Base-by-base conservation (phyloP, 2,888 invertebrate genomes). In the Phortica magna region DNA sequence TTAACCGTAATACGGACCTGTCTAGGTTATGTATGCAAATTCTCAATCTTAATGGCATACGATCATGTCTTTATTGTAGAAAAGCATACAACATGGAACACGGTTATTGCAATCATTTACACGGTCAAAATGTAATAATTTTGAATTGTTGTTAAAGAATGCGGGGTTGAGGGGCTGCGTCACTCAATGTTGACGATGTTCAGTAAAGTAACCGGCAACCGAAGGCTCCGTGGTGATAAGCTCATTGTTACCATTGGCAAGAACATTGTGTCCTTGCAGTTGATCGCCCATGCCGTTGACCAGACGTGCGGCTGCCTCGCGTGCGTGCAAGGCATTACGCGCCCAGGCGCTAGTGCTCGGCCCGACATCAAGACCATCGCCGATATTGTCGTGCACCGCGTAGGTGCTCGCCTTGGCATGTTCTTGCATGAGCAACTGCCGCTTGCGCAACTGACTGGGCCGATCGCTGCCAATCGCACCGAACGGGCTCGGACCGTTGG, bases 401-500 rank as follows among this genome's bases (percentile, higher is more conserved):
- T 48, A 48, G 10, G 48, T 7, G 61, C 17, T 76, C 22, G 4
- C 61, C 14, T 10, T 65, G 10, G 48, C 9, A 48, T 9, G 10
- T 77, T 75, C 2, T 76, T 73, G 74, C 12, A 17, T 17, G 6
- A 48, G 76, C 68, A 7, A 1, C 6, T 31, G 48, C 10, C 22
- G 64, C 59, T 71, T 71, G 19, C 43, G 61, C 71, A 59, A 19
- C 0, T 71, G 70, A 0, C 75, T 68, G 6, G 73, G 10, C 2
- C 77, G 82, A 0, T 73, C 78, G 31, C 48, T 79, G n/a, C 78
- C 76, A 0, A 73, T 64, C 39, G 76, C 2, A 0, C 55, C 76
- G 10, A 71, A 81, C 57, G 76, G 84, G 3, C 78, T 79, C 10
- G 77, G 80, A 17, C 7, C n/a, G 7, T 14, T 59, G 17, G 59